These are phyloP conservation scores for Clarias laeviceps DNA, from an alignment of 2,797 vertebrate species.

Conservation along the genomic window DNA sequence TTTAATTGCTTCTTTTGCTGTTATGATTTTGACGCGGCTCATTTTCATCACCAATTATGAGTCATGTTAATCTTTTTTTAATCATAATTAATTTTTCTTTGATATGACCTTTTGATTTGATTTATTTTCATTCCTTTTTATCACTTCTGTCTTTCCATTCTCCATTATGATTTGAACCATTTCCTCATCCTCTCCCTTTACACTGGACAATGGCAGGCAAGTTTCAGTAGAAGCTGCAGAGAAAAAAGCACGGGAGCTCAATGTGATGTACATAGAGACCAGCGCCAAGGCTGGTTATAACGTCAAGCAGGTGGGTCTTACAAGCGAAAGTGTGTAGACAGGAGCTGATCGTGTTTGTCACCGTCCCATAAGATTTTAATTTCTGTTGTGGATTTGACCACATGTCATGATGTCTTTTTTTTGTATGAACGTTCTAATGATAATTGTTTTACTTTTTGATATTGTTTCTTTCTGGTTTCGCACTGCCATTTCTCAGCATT, in stretches of 20 bases:
- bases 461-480: conserved; percentile 46
- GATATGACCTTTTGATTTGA: conserved; percentile 60
- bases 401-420: conserved; percentile 29
- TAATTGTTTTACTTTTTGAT: conserved; percentile 49
- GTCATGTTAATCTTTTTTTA: conserved; percentile 25
- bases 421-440: conserved; percentile 18
- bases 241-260: conserved; percentile 82
- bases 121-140: conserved; percentile 55
- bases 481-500: conserved; percentile 58
- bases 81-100: conserved; percentile 59
- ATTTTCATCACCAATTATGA: conserved; percentile 21
- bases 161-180: conserved; percentile 59
- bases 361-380: conserved; percentile 2
- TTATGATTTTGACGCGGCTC: conserved; percentile 28
- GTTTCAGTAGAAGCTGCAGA: conserved; percentile 84
- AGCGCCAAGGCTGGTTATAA: conserved; percentile 83
- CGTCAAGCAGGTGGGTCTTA: conserved; percentile 80
- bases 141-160: conserved; percentile 49
- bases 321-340: conserved; percentile 10
- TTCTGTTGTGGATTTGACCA: conserved; percentile 47
- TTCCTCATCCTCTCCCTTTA: conserved; percentile 57
- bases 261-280: conserved; percentile 85
- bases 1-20: conserved; percentile 23
- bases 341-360: neutral
- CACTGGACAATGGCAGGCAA: conserved; percentile 77